These are phyloP conservation scores for Aethes cnicana DNA, from an alignment of 2,888 invertebrate species.

Conservation along the genomic window DNA sequence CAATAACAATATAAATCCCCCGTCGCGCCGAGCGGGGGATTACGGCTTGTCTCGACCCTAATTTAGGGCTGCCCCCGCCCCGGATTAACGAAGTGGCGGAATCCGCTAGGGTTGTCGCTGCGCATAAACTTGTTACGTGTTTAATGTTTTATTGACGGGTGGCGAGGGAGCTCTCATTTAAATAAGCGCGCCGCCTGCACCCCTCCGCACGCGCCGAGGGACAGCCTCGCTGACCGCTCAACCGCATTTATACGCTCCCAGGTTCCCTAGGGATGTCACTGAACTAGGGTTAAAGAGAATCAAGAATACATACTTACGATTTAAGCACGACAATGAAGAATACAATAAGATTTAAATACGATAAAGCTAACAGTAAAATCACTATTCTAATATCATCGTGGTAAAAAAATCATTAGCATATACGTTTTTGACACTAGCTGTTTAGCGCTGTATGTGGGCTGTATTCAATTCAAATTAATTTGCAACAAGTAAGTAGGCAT, in stretches of 20 bases:
- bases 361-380: no score
- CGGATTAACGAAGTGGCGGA: conserved; percentile 83
- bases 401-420: conserved; percentile 31
- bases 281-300: conserved; percentile 2
- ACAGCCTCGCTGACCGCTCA: conserved; percentile 35
- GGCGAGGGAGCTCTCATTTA: conserved; percentile 77
- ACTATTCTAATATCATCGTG: conserved; percentile 13
- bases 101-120: conserved; percentile 82
- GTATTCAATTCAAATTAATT: conserved; percentile 29
- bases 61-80: conserved; percentile 82
- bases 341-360: no score
- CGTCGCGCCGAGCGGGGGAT: conserved; percentile 82
- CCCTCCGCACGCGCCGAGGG: conserved; percentile 42
- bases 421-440: conserved; percentile 31
- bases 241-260: conserved; percentile 22
- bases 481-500: conserved; percentile 16
- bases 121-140: conserved; percentile 82
- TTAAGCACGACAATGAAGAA: no score
- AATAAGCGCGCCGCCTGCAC: conserved; percentile 64
- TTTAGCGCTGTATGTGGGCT: conserved; percentile 17
- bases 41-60: conserved; percentile 83
- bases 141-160: conserved; percentile 83
- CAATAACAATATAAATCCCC: conserved; percentile 83
- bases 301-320: conserved; percentile 8
- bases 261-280: background rate